Percentiles rank a stretch among this genome's conserved stretches.
These are phyloP conservation scores for Orthosia gothica DNA, from an alignment of 2,888 invertebrate species.

Conservation along the genomic window DNA sequence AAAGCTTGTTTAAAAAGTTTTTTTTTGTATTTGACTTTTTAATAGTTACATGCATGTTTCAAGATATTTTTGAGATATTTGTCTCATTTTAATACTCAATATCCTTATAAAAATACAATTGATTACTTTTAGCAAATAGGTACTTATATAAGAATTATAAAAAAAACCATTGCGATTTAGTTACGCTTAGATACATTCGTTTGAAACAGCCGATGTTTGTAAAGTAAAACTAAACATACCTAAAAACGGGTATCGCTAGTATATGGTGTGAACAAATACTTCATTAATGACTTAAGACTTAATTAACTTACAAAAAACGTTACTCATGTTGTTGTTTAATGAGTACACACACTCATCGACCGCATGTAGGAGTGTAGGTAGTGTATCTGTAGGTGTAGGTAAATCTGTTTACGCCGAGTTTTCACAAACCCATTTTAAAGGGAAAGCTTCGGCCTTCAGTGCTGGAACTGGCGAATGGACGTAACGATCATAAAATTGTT, in stretches of 20 bases:
- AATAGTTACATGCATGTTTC: neutral
- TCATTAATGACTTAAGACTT: conserved; percentile 29
- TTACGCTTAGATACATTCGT: conserved; percentile 1
- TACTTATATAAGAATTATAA: neutral
- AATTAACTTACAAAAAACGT: conserved; percentile 39
- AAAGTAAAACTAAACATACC: conserved; percentile 32
- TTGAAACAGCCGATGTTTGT: conserved; percentile 14
- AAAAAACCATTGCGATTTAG: conserved; percentile 11
- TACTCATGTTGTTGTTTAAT: conserved; percentile 39
- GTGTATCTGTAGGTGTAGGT: conserved; percentile 14
- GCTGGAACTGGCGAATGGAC: conserved; percentile 66
- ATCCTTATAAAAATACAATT: neutral
- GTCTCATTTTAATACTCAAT: neutral
- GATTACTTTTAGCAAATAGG: neutral
- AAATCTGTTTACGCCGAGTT: conserved; percentile 27
- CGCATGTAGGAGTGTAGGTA: neutral
- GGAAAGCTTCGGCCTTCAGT: conserved; percentile 61
- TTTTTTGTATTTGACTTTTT: too few relatives aligned
- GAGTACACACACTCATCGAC: conserved; percentile 10
- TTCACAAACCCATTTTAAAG: conserved; percentile 43
- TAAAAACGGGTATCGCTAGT: conserved; percentile 1
- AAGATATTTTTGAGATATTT: neutral
- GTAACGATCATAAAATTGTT: conserved; percentile 79
- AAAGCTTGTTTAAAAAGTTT: too few relatives aligned
- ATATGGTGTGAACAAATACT: conserved; percentile 43